These are phyloP conservation scores for Limnephilus marmoratus DNA, from an alignment of 2,888 invertebrate species.

Conservation along the genomic window DNA sequence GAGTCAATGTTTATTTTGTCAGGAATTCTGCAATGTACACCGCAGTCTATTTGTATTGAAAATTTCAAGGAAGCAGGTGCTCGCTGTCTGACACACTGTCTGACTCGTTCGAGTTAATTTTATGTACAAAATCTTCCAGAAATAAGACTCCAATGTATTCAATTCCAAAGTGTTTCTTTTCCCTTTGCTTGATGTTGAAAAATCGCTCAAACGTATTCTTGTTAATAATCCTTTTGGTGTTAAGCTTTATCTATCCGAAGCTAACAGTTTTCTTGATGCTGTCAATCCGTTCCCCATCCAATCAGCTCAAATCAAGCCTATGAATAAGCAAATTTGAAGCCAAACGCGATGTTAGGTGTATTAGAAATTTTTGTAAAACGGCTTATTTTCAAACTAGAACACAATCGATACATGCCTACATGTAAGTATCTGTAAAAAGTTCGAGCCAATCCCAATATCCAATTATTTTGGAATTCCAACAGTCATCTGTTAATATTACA, in stretches of 20 bases:
- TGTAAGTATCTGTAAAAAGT: too few relatives aligned
- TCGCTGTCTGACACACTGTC: background rate
- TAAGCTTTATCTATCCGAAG: background rate
- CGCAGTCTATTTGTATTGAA: background rate
- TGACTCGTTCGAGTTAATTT: background rate
- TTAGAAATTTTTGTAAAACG: background rate
- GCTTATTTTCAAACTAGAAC: too few relatives aligned
- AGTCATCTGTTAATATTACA: background rate
- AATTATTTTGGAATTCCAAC: too few relatives aligned
- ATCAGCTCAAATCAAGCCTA: too few relatives aligned
- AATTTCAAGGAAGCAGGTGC: background rate
- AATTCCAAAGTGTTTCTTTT: background rate
- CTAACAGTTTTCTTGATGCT: too few relatives aligned
- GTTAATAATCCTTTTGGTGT: background rate
- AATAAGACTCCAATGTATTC: background rate
- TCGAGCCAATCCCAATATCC: too few relatives aligned
- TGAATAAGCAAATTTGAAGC: too few relatives aligned
- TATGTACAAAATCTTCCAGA: background rate
- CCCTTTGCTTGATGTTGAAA: background rate
- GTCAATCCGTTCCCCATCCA: too few relatives aligned
- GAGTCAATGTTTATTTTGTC: background rate
- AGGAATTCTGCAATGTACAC: background rate
- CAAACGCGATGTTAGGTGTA: too few relatives aligned
- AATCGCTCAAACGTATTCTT: too few relatives aligned
- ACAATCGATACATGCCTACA: too few relatives aligned